These are phyloP conservation scores for Stichopus horrens DNA, from an alignment of 53 echinoderm and acorn worm species.

Conservation along the genomic window DNA sequence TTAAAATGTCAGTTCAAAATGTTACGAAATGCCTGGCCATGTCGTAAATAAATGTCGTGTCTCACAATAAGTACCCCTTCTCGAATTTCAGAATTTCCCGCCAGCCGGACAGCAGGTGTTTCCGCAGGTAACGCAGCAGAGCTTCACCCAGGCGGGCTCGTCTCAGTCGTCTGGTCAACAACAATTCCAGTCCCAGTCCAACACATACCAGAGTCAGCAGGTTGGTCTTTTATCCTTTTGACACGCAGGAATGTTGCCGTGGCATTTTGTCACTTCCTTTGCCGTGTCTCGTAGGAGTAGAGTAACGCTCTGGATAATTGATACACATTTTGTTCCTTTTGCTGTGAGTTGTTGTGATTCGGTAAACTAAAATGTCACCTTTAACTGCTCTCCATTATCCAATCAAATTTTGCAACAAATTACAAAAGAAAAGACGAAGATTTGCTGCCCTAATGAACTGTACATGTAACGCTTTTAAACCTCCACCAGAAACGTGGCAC, in stretches of 20 bases:
- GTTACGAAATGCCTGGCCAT: too few species aligned
- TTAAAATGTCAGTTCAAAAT: too few species aligned
- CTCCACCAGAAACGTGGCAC: not conserved
- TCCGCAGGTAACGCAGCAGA: conserved; percentile 32
- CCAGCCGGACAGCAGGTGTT: conserved; percentile 23
- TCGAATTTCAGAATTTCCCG: conserved; percentile 10
- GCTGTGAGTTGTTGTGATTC: not conserved
- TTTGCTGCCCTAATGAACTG: not conserved
- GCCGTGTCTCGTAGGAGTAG: conserved; percentile 30
- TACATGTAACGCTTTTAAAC: not conserved
- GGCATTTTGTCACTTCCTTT: conserved; percentile 2
- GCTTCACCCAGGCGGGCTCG: not conserved
- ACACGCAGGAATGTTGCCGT: conserved; percentile 21
- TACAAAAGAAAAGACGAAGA: not conserved
- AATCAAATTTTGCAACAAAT: not conserved
- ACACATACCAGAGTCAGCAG: conserved; percentile 43
- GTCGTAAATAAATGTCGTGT: not conserved
- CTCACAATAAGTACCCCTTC: not conserved
- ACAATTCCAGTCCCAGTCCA: conserved; percentile 27
- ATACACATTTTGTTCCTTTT: not conserved
- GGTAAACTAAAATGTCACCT: not conserved
- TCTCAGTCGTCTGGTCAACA: not conserved
- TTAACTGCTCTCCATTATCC: not conserved
- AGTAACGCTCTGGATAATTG: not conserved
- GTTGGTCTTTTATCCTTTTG: conserved; percentile 14